These are phyloP conservation scores for Thymelicus acteon DNA, from an alignment of 2,888 invertebrate species.

Conservation along the genomic window DNA sequence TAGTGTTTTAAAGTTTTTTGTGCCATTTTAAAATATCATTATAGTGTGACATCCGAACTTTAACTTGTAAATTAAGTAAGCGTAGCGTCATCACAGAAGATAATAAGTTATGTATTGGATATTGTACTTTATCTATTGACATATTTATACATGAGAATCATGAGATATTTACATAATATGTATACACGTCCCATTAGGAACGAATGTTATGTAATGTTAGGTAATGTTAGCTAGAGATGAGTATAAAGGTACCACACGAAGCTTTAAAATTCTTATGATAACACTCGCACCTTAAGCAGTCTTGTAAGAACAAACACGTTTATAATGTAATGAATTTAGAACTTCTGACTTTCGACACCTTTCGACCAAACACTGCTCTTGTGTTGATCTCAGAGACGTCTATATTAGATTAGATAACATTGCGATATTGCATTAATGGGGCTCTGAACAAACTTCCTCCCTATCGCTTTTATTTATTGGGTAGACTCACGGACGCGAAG, in stretches of 20 bases:
- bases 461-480: background rate
- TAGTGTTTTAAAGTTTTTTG: conserved; percentile 84
- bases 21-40: conserved; percentile 83
- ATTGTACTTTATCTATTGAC: conserved; percentile 80
- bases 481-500: background rate
- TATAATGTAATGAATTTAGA: conserved; percentile 56
- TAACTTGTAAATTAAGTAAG: conserved; percentile 79
- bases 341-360: conserved; percentile 41
- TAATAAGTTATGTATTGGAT: conserved; percentile 81
- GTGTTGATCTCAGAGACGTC: conserved; percentile 13
- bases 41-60: conserved; percentile 84
- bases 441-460: conserved; percentile 10
- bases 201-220: conserved; percentile 82
- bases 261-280: conserved; percentile 85
- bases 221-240: conserved; percentile 79
- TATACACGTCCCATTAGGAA: conserved; percentile 85
- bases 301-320: conserved; percentile 67
- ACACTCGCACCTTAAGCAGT: conserved; percentile 82
- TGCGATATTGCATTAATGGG: conserved; percentile 4
- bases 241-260: conserved; percentile 82
- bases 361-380: conserved; percentile 7
- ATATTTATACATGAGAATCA: conserved; percentile 82
- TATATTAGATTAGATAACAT: conserved; percentile 10
- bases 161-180: conserved; percentile 83
- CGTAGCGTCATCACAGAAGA: conserved; percentile 81